Evolutionary conservation across 2,797 vertebrate species (phyloP), one percentile per base, ranked within the genome.

Genomic region (Coracias cyanogaster): DNA sequence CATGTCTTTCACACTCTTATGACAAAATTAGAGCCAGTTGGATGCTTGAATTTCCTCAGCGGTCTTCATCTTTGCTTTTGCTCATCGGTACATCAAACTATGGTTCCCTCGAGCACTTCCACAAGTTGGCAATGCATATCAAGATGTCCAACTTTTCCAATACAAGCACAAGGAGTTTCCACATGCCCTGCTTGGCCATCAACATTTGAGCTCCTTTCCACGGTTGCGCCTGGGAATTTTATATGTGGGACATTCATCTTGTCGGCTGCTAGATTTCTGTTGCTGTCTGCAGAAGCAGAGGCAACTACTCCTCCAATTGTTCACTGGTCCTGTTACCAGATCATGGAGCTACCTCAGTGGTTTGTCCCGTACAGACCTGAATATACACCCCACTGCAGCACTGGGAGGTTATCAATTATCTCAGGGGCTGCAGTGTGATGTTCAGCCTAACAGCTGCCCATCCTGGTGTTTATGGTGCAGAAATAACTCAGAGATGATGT

Each of bases 61-160:
- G 17, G 29, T 89, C 52, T 48, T 82, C 66, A 67, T 24, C 10
- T 16, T 70, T 74, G 39, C 19, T 46, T 46, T 46, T 4, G 7
- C 19, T 67, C 46, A 41, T n/a, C 62, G 69, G 8, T 65, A 19
- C 49, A 58, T 20, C 22, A 24, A 28, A 18, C 25, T n/a, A 12
- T 11, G 19, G 45, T 29, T 87, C 58, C 57, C 41, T 51, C 37
- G 64, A 64, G 33, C 46, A 84, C 31, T n/a, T 82, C 62, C 5
- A 5, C 17, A 46, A 8, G 29, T 10, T 43, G 26, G 11, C 46
- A 52, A 64, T 14, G 22, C 5, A 6, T 25, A 43, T 0, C 0
- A 6, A 81, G 69, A 43, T 8, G 58, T 51, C 61, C 70, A 70
- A 7, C 51, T 91, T 88, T 58, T 39, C 35, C 54, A 64, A 35